Evolutionary conservation across 2,888 invertebrate genomes (phyloP).

Genomic region (Laothoe populi): DNA sequence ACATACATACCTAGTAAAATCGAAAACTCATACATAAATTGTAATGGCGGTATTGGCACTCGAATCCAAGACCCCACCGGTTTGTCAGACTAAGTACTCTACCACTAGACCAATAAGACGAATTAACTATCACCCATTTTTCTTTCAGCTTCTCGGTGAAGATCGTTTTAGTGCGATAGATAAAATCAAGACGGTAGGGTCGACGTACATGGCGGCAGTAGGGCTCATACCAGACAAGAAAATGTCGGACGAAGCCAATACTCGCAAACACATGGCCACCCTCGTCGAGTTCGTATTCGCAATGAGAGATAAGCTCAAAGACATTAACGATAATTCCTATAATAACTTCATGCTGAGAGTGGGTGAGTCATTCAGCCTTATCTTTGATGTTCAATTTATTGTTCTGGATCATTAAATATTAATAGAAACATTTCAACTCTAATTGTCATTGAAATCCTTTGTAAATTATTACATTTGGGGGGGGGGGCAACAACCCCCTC

Average conservation of each 20-base stretch:
- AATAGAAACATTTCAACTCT: too few species aligned
- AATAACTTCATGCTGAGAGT: slow-evolving; percentile 96
- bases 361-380: slow-evolving; percentile 84
- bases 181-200: slow-evolving; percentile 97
- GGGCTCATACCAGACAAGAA: slow-evolving; percentile 93
- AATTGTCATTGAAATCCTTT: too few species aligned
- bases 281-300: slow-evolving; percentile 96
- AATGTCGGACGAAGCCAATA: slow-evolving; percentile 86
- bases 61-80: too few species aligned
- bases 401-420: not conserved
- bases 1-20: too few species aligned
- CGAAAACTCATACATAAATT: too few species aligned
- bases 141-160: slow-evolving; percentile 90
- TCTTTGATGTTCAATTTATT: not conserved
- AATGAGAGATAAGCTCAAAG: slow-evolving; percentile 92
- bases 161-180: slow-evolving; percentile 94
- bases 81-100: too few species aligned
- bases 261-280: slow-evolving; percentile 86
- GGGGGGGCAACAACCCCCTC: too few species aligned
- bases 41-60: too few species aligned
- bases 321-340: slow-evolving; percentile 96
- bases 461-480: too few species aligned
- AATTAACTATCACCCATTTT: too few species aligned
- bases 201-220: slow-evolving; percentile 97
- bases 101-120: too few species aligned